These are phyloP conservation scores for Amphiprion percula DNA, from an alignment of 2,113 vertebrate genomes.

Conservation along the genomic window DNA sequence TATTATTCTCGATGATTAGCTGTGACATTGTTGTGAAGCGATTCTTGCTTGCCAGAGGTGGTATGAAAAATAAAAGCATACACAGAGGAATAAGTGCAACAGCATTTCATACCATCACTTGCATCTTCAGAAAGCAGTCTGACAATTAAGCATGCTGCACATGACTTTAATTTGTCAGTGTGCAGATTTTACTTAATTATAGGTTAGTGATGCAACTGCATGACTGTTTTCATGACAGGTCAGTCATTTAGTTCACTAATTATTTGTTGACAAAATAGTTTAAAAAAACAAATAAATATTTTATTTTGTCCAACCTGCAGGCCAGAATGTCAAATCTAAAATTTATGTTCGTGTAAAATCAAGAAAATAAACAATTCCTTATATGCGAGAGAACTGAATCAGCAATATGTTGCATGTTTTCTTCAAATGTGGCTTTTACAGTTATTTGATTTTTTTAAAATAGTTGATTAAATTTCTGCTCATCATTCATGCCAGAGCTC, in stretches of 20 bases:
- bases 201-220: background rate
- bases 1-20: background rate
- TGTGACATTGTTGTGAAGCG: background rate
- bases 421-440: background rate
- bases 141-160: background rate
- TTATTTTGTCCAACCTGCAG: no score
- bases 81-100: background rate
- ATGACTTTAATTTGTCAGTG: no score
- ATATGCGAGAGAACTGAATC: background rate
- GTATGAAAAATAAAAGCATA: background rate
- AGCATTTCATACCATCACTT: background rate
- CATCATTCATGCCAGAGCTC: no score
- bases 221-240: background rate
- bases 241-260: background rate
- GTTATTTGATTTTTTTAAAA: background rate
- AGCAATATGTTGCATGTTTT: background rate
- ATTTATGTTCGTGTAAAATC: background rate
- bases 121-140: background rate
- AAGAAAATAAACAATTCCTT: background rate
- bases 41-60: background rate
- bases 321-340: no score
- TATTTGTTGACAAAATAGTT: background rate
- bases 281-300: no score
- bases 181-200: background rate
- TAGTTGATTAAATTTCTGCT: background rate